Conservation (phyloP, 1,140 invertebrate species). For the Drosophila ercepeae region DNA sequence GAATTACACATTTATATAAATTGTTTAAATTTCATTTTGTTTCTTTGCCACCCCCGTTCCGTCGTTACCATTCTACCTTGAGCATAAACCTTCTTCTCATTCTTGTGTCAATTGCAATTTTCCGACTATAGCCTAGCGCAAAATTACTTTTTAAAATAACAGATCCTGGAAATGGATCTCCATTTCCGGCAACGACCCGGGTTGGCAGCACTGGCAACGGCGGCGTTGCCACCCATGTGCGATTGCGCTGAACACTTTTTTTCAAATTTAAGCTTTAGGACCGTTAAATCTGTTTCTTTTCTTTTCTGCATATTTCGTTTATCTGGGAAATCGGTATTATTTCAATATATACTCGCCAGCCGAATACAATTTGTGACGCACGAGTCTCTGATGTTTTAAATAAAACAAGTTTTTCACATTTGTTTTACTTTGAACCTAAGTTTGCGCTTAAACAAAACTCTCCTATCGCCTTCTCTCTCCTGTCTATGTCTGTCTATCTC, state of each 20-base stretch:
- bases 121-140: neutral
- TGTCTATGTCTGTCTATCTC: slow-evolving; percentile 4
- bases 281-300: slow-evolving; percentile 4
- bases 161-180: slow-evolving; percentile 8
- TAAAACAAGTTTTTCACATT: slow-evolving; percentile 35
- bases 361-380: slow-evolving; percentile 40
- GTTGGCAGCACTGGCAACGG: slow-evolving; percentile 33
- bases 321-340: slow-evolving; percentile 10
- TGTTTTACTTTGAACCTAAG: slow-evolving; percentile 56
- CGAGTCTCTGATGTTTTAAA: slow-evolving; percentile 6
- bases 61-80: slow-evolving; percentile 26
- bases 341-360: slow-evolving; percentile 24
- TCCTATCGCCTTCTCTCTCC: slow-evolving; percentile 5
- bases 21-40: slow-evolving; percentile 42
- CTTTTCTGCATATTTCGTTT: neutral
- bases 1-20: slow-evolving; percentile 65
- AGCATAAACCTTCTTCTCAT: slow-evolving; percentile 31
- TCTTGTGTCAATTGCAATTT: slow-evolving; percentile 7
- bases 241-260: slow-evolving; percentile 54
- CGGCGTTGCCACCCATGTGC: slow-evolving; percentile 47
- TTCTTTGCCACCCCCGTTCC: slow-evolving; percentile 2
- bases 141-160: neutral
- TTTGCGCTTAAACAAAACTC: slow-evolving; percentile 62
- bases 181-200: slow-evolving; percentile 25
- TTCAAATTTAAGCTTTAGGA: slow-evolving; percentile 22